phyloP scores from a whole-genome alignment of 2,888 invertebrate genomes.

The Micoletzkya japonica region DNA sequence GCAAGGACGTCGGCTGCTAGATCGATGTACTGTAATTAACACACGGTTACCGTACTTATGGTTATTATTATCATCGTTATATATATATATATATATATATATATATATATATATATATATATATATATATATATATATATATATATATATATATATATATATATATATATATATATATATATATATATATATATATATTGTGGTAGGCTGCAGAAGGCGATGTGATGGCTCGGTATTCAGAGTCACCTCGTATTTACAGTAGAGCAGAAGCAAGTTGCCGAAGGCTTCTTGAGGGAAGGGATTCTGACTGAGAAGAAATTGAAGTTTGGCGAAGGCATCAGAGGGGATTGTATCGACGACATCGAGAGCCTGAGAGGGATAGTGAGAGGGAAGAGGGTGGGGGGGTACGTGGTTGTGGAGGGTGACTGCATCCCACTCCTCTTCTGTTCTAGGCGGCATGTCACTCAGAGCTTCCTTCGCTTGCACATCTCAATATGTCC shows the following conservation, averaged over 20 bases:
- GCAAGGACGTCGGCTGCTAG: slow-evolving; percentile 95
- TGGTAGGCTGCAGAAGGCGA: too few species aligned
- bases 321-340: slow-evolving; percentile 90
- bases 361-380: slow-evolving; percentile 73
- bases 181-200: too few species aligned
- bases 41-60: too few species aligned
- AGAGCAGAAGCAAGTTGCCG: slow-evolving; percentile 87
- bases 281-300: slow-evolving; percentile 97
- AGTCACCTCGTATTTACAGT: slow-evolving; percentile 85
- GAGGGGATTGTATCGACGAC: slow-evolving; percentile 83
- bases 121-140: too few species aligned
- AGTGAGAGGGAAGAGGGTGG: not conserved
- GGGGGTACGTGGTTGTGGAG: slow-evolving; percentile 80
- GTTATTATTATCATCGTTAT: too few species aligned
- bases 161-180: too few species aligned
- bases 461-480: slow-evolving; percentile 68
- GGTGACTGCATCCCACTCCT: slow-evolving; percentile 94
- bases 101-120: too few species aligned
- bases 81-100: too few species aligned
- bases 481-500: slow-evolving; percentile 37
- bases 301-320: slow-evolving; percentile 90
- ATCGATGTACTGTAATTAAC: slow-evolving; percentile 82
- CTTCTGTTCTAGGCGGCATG: slow-evolving; percentile 80
- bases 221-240: too few species aligned
- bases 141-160: too few species aligned